These are phyloP conservation scores for Rafetus swinhoei DNA, from an alignment of 2,113 vertebrate genomes.

Conservation along the genomic window DNA sequence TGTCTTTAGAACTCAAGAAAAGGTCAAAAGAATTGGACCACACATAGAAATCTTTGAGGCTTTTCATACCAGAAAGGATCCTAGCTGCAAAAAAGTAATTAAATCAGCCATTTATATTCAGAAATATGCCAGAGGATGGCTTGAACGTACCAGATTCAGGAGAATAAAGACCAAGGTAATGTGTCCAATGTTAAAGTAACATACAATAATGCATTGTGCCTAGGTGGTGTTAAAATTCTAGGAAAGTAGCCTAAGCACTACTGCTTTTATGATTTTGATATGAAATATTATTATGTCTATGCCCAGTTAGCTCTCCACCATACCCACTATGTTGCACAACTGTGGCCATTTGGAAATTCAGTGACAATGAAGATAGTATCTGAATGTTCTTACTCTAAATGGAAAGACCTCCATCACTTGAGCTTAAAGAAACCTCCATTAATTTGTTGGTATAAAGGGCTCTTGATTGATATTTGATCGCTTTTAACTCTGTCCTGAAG, in stretches of 20 bases:
- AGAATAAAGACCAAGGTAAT: conserved; percentile 51
- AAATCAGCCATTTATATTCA: conserved; percentile 28
- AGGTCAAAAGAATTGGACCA: conserved; percentile 60
- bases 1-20: conserved; percentile 19
- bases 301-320: not conserved
- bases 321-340: not conserved
- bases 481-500: not conserved
- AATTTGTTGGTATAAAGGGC: not conserved
- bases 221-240: not conserved
- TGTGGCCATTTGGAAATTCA: not conserved
- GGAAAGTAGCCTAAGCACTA: not conserved
- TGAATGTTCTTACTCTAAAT: not conserved
- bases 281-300: rapidly evolving
- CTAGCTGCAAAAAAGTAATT: not conserved
- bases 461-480: rapidly evolving
- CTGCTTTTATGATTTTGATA: not conserved
- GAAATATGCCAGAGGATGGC: conserved; percentile 34
- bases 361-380: rapidly evolving
- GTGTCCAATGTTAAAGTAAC: not conserved
- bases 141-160: conserved; percentile 12
- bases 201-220: not conserved
- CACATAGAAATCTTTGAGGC: conserved; percentile 53
- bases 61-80: not conserved
- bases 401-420: not conserved
- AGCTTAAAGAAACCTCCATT: not conserved